Base-by-base conservation (phyloP, 2,113 vertebrate genomes). In the Tetraodon nigroviridis region DNA sequence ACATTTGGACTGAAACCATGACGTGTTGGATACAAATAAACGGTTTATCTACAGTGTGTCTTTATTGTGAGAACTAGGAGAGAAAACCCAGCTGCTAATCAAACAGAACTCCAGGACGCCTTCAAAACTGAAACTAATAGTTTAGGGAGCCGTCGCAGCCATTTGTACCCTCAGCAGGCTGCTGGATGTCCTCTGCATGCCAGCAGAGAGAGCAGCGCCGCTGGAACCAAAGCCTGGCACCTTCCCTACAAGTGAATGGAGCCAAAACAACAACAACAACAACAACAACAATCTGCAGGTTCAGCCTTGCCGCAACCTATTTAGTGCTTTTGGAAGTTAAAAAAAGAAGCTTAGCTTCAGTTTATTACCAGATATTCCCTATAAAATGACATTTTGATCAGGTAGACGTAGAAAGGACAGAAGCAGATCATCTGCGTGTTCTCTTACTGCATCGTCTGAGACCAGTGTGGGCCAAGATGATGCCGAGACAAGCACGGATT, bases 141-240 rank as follows among this genome's bases (percentile, higher is more conserved):
- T 37, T 82, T 58, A 29, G 69, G 20, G 44, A 53, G 7, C 32
- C 54, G 49, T 40, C 32, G 4, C 32, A 27, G 51, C 57, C 40
- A 48, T 75, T 72, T 80, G 73, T 69, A 47, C 69, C 77, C 63
- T 65, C 70, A 71, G 69, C 73, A 54, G 63, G 59, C 76, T 68
- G 59, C 69, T 75, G 51, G 42, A 58, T 56, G 67, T 54, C 56
- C 58, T 7, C 70, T 15, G 63, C 10, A 64, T 62, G 62, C 55
- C 62, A 79, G 54, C 19, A 17, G 22, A 45, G 40, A 51, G 57
- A 51, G 20, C 60, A 69, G 77, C 45, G 62, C 73, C 68, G 60
- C 75, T 54, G 3, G 42, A 37, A 37, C 32, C 46, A 42, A 66
- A 44, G 42, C 16, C 16, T 4, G 17, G 19, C 7, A 18, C 16